Conservation (phyloP, 2,113 vertebrate species). For the Notarius quadriscutis region DNA sequence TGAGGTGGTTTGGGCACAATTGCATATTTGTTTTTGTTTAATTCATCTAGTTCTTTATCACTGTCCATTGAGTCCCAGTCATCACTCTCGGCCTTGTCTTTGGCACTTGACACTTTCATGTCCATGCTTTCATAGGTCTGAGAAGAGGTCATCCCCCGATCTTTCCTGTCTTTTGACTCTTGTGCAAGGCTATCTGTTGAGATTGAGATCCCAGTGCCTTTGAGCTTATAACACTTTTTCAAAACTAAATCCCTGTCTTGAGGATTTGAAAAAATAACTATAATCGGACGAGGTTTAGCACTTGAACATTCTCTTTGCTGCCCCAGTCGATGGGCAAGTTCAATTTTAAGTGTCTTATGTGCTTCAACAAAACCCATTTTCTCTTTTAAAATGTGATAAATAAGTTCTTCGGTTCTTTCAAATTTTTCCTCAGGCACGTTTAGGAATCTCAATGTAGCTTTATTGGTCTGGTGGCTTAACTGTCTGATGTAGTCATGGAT, state of each 20-base stretch:
- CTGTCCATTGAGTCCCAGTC: slow-evolving; percentile 90
- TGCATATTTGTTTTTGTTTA: slow-evolving; percentile 88
- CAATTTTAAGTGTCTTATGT: slow-evolving; percentile 86
- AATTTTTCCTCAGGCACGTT: slow-evolving; percentile 91
- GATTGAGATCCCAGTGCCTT: slow-evolving; percentile 92
- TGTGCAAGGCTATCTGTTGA: slow-evolving; percentile 89
- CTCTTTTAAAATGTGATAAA: slow-evolving; percentile 88
- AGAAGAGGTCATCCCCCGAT: slow-evolving; percentile 85
- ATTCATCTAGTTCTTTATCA: slow-evolving; percentile 88
- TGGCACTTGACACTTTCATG: slow-evolving; percentile 78
- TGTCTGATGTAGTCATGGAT: slow-evolving; percentile 98
- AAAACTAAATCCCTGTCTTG: slow-evolving; percentile 94
- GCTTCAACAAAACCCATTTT: slow-evolving; percentile 93
- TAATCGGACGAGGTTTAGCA: slow-evolving; percentile 93
- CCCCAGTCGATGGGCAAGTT: slow-evolving; percentile 92
- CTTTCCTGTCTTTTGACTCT: slow-evolving; percentile 87
- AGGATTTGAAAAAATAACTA: slow-evolving; percentile 90
- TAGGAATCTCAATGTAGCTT: slow-evolving; percentile 88
- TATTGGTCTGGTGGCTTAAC: slow-evolving; percentile 87
- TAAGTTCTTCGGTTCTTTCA: slow-evolving; percentile 83
- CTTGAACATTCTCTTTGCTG: slow-evolving; percentile 93
- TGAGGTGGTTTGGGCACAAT: slow-evolving; percentile 80
- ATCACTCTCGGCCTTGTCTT: slow-evolving; percentile 82
- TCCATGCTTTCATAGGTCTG: slow-evolving; percentile 99
- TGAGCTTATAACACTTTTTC: slow-evolving; percentile 98